Conservation (phyloP, 2,113 vertebrate species). For the Xenopus laevis region DNA sequence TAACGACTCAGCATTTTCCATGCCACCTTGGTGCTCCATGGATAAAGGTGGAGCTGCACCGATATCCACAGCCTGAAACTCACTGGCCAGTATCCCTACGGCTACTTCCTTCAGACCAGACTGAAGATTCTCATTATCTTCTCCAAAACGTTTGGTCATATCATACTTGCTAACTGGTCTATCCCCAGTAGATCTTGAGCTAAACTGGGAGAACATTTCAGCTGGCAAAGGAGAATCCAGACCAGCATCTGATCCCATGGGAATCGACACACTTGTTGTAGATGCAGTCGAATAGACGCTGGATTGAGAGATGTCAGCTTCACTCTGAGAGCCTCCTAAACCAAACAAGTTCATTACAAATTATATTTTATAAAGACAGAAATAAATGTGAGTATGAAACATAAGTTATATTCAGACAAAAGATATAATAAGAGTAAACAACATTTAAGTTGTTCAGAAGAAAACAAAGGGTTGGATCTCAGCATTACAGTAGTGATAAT, state of each 20-base stretch:
- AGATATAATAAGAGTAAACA: no score
- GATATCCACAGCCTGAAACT: background rate
- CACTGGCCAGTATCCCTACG: background rate
- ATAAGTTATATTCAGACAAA: no score
- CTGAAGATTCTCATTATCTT: background rate
- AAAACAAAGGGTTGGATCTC: no score
- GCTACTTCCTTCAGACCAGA: background rate
- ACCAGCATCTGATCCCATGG: slow-evolving; percentile 43
- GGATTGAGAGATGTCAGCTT: slow-evolving; percentile 57
- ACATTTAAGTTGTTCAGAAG: no score
- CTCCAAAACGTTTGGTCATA: background rate
- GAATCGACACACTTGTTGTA: slow-evolving; percentile 49
- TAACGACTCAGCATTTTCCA: slow-evolving; percentile 4
- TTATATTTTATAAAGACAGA: background rate
- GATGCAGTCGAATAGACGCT: slow-evolving; percentile 59
- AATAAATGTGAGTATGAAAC: no score
- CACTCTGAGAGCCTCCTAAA: slow-evolving; percentile 62
- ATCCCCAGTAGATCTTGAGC: slow-evolving; percentile 39
- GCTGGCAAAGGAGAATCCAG: slow-evolving; percentile 11
- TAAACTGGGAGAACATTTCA: slow-evolving; percentile 44
- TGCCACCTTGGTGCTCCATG: background rate
- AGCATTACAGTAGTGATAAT: no score
- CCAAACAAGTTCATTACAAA: slow-evolving; percentile 42
- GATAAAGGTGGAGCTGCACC: slow-evolving; percentile 16
- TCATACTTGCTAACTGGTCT: slow-evolving; percentile 28